Evolutionary conservation across 1,140 invertebrate genomes (phyloP), one percentile per base, ranked within the genome.

Genomic region (Helicoverpa zea): DNA sequence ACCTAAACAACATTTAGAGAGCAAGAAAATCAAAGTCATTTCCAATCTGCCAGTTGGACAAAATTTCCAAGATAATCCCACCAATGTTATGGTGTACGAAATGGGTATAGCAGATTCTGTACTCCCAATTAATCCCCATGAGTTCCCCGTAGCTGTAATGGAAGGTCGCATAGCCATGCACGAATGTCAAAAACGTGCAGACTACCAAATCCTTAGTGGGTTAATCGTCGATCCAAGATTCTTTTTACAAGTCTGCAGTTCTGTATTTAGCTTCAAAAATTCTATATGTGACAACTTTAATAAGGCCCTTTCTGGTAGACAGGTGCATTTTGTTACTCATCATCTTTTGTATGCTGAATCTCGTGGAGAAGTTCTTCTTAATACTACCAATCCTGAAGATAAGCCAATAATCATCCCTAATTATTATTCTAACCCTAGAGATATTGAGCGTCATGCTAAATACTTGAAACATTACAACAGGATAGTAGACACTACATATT

Each of bases 11-110:
- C 72, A 75, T 23, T 61, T 75, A 43, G 18, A 49, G 18, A 18
- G 56, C 12, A 58, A 75, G 18, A 23, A 47, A 61, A 75, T 75
- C 49, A 56, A 75, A 47, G 72, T 75, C 0, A 18, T 75, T 23
- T 75, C 72, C 5, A 56, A 75, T 16, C 7, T 75, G 59, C 72
- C 72, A 23, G 72, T 75, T 12, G 54, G 72, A 13, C 56, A 75
- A 16, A 75, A 75, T 59, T 35, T 75, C 1, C 72, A 75, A 18
- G 72, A 75, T 10, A 56, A 75, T 47, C 3, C 47, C 30, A 13
- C 13, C 0, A 35, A 18, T 16, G 14, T 75, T n/a, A 12, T 75
- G 12, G 16, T 75, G 12, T 30, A 75, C 13, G 59, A 30, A 61
- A 49, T 75, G 35, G 54, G 59, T 59, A 35, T 18, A 59, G 16